A percentile compares a stretch with the other conserved stretches of the same genome.
These are phyloP conservation scores for Parascotia fuliginaria DNA, from an alignment of 2,888 invertebrate genomes.

Conservation along the genomic window DNA sequence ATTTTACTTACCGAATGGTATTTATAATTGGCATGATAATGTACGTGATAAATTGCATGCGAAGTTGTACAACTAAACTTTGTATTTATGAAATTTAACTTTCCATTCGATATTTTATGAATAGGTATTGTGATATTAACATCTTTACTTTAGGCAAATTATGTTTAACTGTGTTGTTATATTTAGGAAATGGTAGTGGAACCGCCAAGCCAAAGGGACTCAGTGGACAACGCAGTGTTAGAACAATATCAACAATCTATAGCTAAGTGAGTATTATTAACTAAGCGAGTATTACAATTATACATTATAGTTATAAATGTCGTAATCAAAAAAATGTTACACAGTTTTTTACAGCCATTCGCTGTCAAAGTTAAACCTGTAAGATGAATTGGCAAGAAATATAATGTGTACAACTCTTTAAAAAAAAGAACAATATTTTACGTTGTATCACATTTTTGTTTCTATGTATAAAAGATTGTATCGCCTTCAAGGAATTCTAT, in stretches of 20 bases:
- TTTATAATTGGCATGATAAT: constrained; percentile 52
- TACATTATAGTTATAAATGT: too few relatives aligned
- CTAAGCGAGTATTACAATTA: background rate
- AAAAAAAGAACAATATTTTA: too few relatives aligned
- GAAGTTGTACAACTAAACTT: background rate
- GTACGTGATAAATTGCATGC: constrained; percentile 56
- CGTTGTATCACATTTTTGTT: too few relatives aligned
- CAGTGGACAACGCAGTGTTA: constrained; percentile 92
- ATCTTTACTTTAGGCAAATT: background rate
- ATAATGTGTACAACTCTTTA: too few relatives aligned
- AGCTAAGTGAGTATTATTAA: constrained; percentile 88
- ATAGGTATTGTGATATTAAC: background rate
- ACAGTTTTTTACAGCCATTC: too few relatives aligned
- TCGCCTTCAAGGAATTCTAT: background rate
- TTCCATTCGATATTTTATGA: background rate
- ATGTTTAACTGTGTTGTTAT: constrained; percentile 5
- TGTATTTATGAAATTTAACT: too few relatives aligned
- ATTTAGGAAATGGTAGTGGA: constrained; percentile 69
- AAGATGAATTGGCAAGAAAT: too few relatives aligned
- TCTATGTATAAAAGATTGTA: too few relatives aligned
- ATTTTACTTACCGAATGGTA: constrained; percentile 14
- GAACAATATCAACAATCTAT: constrained; percentile 93
- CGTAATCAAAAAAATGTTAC: too few relatives aligned
- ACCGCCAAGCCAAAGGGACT: constrained; percentile 56
- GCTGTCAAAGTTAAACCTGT: too few relatives aligned